phyloP scores from a whole-genome alignment of 2,888 invertebrate genomes.

The Cancer borealis region DNA sequence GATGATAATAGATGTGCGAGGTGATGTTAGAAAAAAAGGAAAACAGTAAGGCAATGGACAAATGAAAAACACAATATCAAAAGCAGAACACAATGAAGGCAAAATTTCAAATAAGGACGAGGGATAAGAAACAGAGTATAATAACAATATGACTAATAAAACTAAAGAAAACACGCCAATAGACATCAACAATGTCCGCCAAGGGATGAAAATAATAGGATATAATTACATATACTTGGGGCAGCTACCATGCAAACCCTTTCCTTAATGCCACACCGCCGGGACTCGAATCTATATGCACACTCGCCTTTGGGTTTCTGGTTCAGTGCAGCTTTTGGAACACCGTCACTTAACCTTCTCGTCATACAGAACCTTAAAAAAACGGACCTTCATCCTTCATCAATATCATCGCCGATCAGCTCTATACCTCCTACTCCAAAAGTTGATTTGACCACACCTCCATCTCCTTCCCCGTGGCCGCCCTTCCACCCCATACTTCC shows the following conservation, averaged over 20 bases:
- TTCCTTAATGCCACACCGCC: not conserved
- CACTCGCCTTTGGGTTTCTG: not conserved
- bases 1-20: not conserved
- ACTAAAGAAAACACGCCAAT: not conserved
- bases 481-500: conserved; percentile 5
- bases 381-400: not conserved
- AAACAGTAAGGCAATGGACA: not conserved
- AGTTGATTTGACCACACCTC: conserved; percentile 20
- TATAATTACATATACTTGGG: not conserved
- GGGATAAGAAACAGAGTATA: not conserved
- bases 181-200: not conserved
- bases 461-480: not conserved
- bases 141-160: not conserved
- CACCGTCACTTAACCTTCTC: not conserved
- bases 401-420: not conserved
- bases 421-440: not conserved
- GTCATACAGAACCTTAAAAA: not conserved
- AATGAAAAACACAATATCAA: not conserved
- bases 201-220: not conserved
- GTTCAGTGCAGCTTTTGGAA: not conserved
- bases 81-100: not conserved
- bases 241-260: not conserved
- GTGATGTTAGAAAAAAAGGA: not conserved
- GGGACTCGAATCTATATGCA: not conserved
- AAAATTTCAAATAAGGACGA: not conserved